Conservation (phyloP, 2,888 invertebrate species). For the Stramonita haemastoma region DNA sequence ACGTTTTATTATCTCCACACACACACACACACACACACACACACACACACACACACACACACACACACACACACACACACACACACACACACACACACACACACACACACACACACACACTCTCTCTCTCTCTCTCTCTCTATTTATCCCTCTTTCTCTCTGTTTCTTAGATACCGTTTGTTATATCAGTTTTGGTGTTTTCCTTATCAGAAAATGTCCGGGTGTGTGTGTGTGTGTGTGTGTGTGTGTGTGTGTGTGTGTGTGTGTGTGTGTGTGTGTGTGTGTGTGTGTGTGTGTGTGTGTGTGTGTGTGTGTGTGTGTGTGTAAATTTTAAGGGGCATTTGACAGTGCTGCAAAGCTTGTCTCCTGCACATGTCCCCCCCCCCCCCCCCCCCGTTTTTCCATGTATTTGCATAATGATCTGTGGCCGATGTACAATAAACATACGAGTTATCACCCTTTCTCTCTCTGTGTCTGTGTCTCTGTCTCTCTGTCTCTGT, state of each 20-base stretch:
- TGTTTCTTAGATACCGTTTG: no score
- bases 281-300: slow-evolving; percentile 19
- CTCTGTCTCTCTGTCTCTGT: not conserved
- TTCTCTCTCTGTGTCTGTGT: slow-evolving; percentile 21
- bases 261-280: slow-evolving; percentile 6
- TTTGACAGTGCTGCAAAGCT: no score
- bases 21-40: not conserved
- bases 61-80: not conserved
- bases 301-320: not conserved
- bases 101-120: no score
- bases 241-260: slow-evolving; percentile 15
- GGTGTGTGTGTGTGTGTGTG: not conserved
- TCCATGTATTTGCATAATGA: no score
- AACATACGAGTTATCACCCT: no score
- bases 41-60: not conserved
- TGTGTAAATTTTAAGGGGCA: no score
- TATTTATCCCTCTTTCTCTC: no score
- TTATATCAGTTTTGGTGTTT: no score
- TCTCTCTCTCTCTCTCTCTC: no score
- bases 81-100: not conserved
- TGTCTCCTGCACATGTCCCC: no score
- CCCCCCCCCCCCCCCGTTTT: no score
- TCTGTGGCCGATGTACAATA: no score
- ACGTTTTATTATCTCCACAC: not conserved
- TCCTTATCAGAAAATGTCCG: not conserved